Evolutionary conservation across 2,888 invertebrate species (phyloP).

Genomic region (Lithophane socia): DNA sequence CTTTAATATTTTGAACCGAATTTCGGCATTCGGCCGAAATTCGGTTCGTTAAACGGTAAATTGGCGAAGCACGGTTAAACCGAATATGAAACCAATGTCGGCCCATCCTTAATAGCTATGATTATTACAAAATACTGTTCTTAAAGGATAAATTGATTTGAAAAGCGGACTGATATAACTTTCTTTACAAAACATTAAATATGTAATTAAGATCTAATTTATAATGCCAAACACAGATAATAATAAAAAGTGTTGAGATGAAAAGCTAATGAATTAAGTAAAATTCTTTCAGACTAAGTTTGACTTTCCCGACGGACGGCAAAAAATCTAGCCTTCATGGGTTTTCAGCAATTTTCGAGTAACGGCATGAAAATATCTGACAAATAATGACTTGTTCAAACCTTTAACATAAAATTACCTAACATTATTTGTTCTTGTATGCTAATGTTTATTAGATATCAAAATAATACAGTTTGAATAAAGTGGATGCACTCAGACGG

Average conservation of each 20-base stretch:
- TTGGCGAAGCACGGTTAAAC: background rate
- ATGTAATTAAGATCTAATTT: background rate
- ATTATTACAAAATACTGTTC: slow-evolving; percentile 2
- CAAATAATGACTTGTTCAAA: slow-evolving; percentile 36
- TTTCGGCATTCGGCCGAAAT: background rate
- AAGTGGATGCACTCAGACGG: slow-evolving; percentile 30
- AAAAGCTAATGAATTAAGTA: background rate
- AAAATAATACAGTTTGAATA: slow-evolving; percentile 33
- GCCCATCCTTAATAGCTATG: background rate
- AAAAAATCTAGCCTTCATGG: background rate
- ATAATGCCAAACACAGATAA: background rate
- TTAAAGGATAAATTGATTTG: background rate
- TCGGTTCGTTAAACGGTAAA: too few relatives aligned
- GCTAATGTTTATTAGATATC: slow-evolving; percentile 21
- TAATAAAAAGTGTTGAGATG: background rate
- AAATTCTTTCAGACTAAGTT: background rate
- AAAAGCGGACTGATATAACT: background rate
- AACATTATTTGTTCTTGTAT: slow-evolving; percentile 27
- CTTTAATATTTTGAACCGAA: background rate
- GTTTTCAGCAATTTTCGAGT: slow-evolving; percentile 10
- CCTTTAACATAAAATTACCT: slow-evolving; percentile 15
- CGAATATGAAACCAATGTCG: background rate
- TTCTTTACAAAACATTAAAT: slow-evolving; percentile 6
- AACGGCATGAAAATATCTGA: background rate
- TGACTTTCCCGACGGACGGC: slow-evolving; percentile 23